Evolutionary conservation across 2,797 vertebrate species (phyloP).

Genomic region (Dipus sagitta): DNA sequence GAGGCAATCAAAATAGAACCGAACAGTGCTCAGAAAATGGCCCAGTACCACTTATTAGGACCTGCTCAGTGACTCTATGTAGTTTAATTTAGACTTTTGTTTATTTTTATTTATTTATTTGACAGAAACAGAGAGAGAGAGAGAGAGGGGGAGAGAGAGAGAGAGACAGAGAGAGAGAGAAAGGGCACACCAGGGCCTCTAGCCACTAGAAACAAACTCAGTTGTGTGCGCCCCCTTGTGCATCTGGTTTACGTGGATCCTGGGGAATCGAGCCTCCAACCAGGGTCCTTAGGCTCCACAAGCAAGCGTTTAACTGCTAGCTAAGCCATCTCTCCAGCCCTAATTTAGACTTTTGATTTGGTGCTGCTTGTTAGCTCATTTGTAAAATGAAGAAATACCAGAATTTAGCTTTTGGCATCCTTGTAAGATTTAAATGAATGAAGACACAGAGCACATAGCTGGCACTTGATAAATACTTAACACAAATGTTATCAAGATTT

Average conservation of each 20-base stretch:
- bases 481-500: background rate
- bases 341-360: background rate
- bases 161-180: no score
- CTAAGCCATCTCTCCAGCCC: no score
- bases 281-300: no score
- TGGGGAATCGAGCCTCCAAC: no score
- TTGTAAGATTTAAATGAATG: background rate
- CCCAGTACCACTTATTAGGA: background rate
- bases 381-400: background rate
- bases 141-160: no score
- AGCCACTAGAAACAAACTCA: no score
- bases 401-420: background rate
- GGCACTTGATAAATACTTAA: background rate
- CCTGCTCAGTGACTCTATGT: background rate
- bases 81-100: background rate
- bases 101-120: no score
- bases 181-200: no score
- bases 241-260: no score
- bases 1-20: background rate
- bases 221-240: no score
- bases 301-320: no score
- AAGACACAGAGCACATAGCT: background rate
- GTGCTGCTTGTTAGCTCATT: slow-evolving; percentile 17
- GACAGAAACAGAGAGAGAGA: no score
- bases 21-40: background rate